Base-by-base conservation (phyloP, 2,113 vertebrate species). In the Zootoca vivipara region DNA sequence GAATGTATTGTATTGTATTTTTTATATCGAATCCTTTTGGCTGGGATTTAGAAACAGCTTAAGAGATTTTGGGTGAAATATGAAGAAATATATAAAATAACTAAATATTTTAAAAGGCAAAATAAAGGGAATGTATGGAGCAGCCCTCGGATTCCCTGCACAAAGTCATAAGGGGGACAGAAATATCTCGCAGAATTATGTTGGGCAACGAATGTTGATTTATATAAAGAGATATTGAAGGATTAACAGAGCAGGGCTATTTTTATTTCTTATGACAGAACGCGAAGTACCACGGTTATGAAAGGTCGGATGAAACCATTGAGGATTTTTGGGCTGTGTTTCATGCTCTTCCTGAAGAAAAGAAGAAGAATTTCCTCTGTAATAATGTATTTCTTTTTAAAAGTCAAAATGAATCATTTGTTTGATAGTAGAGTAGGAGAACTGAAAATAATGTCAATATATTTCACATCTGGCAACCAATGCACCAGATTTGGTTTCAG, bases 301-400 rank as follows among this genome's bases (percentile, higher is more conserved):
- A 28, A 0, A 13, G 58, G 6, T 89, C 26, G 20, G 95, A 97
- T 93, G 20, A 2, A 87, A 93, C 92, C 24, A 94, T 97, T 87
- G 87, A 75, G 87, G 91, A 95, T 89, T 97, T 97, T 93, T 97
- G 97, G 97, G 22, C 15, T 7, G 93, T 96, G 75, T 97, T 97
- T 94, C 83, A 88, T 13, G 16, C 92, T 10, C 87, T 97, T 56
- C 64, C 92, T 70, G 97, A 96, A 91, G 90, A 96, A 89, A 89
- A 94, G 56, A 96, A 97, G 92, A 96, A 92, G 58, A 89, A 33
- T 69, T 96, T 97, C 94, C 90, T 97, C 58, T 93, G 96, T 97
- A 96, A 92, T 85, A 0, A 30, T 1, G 18, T 80, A 35, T 80
- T 62, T 12, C 40, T 26, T 87, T 80, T 33, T 82, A 75, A 93